Base-by-base conservation (phyloP, 1,140 invertebrate genomes). In the Zaprionus ornatus region DNA sequence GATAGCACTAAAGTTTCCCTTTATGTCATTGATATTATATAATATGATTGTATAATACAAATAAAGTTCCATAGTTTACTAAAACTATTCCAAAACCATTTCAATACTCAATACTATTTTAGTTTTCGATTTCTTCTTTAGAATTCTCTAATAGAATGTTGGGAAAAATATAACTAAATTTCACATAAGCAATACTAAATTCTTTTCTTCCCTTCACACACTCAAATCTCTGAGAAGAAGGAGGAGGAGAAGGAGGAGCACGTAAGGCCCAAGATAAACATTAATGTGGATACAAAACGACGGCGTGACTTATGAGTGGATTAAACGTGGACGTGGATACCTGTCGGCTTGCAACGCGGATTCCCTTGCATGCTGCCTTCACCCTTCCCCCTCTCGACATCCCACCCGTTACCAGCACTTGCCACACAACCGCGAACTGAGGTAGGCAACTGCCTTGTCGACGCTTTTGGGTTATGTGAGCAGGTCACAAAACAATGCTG, bases 251-350 rank as follows among this genome's bases (percentile, higher is more conserved):
- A n/a, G 40, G 40, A 0, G 45, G 17, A 13, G 45, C 45, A 50
- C 45, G 1, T 21, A 13, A 50, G 45, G 17, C 3, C 45, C 19
- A 50, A 45, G 45, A 35, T 64, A 23, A 23, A 64, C 19, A 29
- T 54, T n/a, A 19, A 40, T 42, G 45, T 60, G 65, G 35, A 63
- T 64, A 52, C 59, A 60, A 66, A 77, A 63, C 62, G 67, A 78
- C 59, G 71, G 70, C 80, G 80, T 87, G 84, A 88, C 84, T 88
- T 88, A 81, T 88, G 84, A 84, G 74, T 77, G 79, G 60, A 76
- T 68, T 78, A 80, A 86, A 59, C 55, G 68, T 82, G 72, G 67
- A 17, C n/a, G n/a, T 45, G 40, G 40, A 37, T 76, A 78, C 75
- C 82, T 78, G 55, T 62, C 74, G 59, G 48, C 37, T 6, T 54